Conservation (phyloP, 2,797 vertebrate genomes). For the Acipenser ruthenus region DNA sequence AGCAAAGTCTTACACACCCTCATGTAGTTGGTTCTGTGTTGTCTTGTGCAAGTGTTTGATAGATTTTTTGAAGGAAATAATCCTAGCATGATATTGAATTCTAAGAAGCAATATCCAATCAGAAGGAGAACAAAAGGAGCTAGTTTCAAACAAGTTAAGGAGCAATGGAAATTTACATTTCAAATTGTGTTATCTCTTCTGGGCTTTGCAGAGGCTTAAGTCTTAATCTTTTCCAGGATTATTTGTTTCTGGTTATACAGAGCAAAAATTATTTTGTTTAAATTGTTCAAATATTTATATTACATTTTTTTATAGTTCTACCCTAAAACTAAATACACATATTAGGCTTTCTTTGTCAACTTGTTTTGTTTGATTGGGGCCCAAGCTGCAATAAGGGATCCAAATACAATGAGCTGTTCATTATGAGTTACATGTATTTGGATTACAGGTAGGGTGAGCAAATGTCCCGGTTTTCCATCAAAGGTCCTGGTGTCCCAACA, state of each 20-base stretch:
- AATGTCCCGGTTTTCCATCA: too few relatives aligned
- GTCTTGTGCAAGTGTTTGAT: not conserved
- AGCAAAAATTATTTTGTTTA: conserved; percentile 7
- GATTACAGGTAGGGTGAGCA: too few relatives aligned
- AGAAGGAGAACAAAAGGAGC: not conserved
- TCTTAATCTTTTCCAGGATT: not conserved
- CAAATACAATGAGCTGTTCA: too few relatives aligned
- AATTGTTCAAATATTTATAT: conserved; percentile 1
- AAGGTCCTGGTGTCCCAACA: too few relatives aligned
- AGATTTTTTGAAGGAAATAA: conserved; percentile 10
- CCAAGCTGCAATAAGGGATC: too few relatives aligned
- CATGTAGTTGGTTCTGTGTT: not conserved
- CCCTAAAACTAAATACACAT: not conserved
- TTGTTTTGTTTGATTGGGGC: too few relatives aligned
- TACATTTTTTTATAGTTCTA: conserved; percentile 6
- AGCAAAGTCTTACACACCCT: conserved; percentile 8
- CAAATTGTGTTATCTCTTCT: not conserved
- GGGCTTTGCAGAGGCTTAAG: not conserved
- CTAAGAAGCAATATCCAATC: not conserved
- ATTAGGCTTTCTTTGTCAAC: too few relatives aligned
- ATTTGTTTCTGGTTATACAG: not conserved
- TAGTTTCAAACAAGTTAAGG: not conserved
- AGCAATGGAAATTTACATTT: conserved; percentile 8
- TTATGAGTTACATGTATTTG: too few relatives aligned
- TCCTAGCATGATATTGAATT: conserved; percentile 12